Evolutionary conservation across 2,113 vertebrate genomes (phyloP), one percentile per base, ranked within the genome.

Genomic region (Macquaria ambigua): DNA sequence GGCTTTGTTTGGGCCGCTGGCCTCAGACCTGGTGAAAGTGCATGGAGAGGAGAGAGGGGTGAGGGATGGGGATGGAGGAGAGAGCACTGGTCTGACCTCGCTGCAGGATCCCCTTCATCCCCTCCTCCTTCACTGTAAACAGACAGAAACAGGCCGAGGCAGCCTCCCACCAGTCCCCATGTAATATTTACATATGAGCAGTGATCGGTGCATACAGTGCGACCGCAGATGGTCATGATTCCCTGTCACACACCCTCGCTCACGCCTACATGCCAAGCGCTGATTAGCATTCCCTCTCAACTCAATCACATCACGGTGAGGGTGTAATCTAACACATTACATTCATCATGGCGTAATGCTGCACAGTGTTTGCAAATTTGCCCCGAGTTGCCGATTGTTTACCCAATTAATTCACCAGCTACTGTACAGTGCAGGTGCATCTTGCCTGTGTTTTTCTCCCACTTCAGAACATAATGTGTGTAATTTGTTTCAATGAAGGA

Each of bases 1-100:
- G 78, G 70, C 94, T 93, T 94, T 96, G 95, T 96, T 89, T 59
- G 52, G 67, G 62, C 77, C 71, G 64, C 61, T 85, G 88, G 85
- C 87, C 75, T 92, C 71, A 37, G 75, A 82, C 43, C 83, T 6
- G 81, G 89, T 82, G 82, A 93, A 94, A 94, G 92, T 89, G 92
- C 93, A 89, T 10, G 39, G 69, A 74, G 81, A 89, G 87, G 90
- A 89, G 90, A 85, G 20, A 62, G 31, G 72, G 81, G 41, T 55
- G 82, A 81, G 41, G 79, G 41, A 18, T 46, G 87, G 86, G 76
- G 90, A 89, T 25, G 61, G 82, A 79, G 84, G 87, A 80, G 83
- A 89, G 84, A 67, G 85, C 79, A 64, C 88, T 79, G 85, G 72
- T 34, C 56, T 91, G 89, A 90, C 86, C 89, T 73, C 83, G 74